Percentiles rank a stretch among this genome's conserved stretches.
Evolutionary conservation across 2,888 invertebrate species (phyloP).

Genomic region (Cantharis nigra): DNA sequence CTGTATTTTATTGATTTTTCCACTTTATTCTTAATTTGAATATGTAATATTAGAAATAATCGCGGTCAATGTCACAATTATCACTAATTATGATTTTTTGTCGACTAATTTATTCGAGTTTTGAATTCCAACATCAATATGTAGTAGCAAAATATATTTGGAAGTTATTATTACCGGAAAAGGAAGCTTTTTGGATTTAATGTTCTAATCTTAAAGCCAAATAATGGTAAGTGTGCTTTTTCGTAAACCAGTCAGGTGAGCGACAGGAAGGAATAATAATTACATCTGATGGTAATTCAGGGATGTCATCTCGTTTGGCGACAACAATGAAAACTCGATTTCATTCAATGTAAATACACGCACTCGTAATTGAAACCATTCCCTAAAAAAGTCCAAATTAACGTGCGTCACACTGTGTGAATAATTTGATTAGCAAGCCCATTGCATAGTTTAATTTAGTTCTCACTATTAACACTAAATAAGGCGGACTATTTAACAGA

Average conservation of each 20-base stretch:
- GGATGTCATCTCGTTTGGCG: slow-evolving; percentile 14
- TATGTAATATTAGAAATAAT: background rate
- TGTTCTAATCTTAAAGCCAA: background rate
- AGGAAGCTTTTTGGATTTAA: background rate
- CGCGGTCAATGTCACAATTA: background rate
- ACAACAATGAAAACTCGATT: slow-evolving; percentile 14
- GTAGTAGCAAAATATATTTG: background rate
- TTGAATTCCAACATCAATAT: background rate
- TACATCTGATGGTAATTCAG: slow-evolving; percentile 19
- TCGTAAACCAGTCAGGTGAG: slow-evolving; percentile 10
- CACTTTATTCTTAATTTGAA: background rate
- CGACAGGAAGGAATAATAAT: slow-evolving; percentile 32
- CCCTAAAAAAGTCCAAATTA: background rate
- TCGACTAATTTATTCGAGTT: background rate
- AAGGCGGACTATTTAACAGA: background rate
- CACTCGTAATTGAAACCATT: background rate
- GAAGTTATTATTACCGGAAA: background rate
- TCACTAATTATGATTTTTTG: background rate
- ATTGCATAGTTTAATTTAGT: background rate
- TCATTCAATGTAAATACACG: slow-evolving; percentile 6
- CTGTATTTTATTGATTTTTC: background rate
- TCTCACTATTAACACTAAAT: background rate
- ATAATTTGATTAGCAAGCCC: background rate
- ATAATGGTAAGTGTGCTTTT: slow-evolving; percentile 7
- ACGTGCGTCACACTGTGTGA: background rate